These are phyloP conservation scores for Altica lythri DNA, from an alignment of 2,888 invertebrate genomes.

Conservation along the genomic window DNA sequence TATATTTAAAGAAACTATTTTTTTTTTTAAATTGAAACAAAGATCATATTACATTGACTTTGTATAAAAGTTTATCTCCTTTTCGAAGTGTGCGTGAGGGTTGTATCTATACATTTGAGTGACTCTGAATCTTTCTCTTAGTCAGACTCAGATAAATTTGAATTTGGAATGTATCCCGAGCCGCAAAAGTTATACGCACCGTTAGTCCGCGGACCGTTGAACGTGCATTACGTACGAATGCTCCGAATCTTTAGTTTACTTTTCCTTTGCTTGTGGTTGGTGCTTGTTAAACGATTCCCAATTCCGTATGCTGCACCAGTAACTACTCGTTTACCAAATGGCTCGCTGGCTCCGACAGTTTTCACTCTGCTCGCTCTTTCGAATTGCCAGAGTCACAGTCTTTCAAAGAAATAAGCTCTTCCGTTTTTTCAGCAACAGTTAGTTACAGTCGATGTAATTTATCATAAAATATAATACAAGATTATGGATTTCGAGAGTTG, in stretches of 20 bases:
- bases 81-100: neutral
- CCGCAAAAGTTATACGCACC: conserved; percentile 53
- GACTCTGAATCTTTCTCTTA: conserved; percentile 17
- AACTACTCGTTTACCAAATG: conserved; percentile 41
- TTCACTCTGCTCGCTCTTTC: conserved; percentile 1
- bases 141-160: conserved; percentile 23
- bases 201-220: conserved; percentile 53
- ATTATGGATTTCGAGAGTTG: no score
- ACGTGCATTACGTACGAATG: conserved; percentile 48
- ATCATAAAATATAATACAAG: no score
- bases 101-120: conserved; percentile 12
- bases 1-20: no score
- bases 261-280: conserved; percentile 38
- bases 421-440: neutral
- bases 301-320: conserved; percentile 48
- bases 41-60: no score
- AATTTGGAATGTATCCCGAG: conserved; percentile 26
- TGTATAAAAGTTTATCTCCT: no score
- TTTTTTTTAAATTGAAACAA: no score
- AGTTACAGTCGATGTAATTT: no score
- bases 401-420: neutral
- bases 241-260: conserved; percentile 23
- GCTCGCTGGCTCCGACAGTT: conserved; percentile 3
- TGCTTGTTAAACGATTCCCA: conserved; percentile 46
- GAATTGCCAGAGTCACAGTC: neutral